Conservation (phyloP, 2,797 vertebrate genomes). For the Brachyalestes nurse region DNA sequence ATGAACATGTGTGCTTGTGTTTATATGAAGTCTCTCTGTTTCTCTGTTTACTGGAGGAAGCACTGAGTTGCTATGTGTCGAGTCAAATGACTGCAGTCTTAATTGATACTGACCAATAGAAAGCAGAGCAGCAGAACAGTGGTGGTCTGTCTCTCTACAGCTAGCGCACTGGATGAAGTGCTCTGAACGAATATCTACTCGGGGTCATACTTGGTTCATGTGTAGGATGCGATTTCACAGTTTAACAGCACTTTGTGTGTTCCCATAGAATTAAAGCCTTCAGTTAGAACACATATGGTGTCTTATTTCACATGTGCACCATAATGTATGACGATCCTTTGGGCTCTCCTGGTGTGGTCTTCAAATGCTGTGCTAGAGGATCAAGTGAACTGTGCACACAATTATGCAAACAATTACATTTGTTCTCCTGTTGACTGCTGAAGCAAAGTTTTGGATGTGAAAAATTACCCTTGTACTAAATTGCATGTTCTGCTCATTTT, state of each 20-base stretch:
- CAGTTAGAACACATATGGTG: not conserved
- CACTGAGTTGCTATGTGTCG: not conserved
- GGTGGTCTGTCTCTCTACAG: not conserved
- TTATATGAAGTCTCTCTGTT: not conserved
- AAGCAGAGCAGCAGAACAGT: not conserved
- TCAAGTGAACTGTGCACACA: not conserved
- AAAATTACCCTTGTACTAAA: too few relatives aligned
- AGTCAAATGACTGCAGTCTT: conserved; percentile 5
- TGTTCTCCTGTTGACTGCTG: not conserved
- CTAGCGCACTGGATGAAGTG: not conserved
- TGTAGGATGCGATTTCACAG: not conserved
- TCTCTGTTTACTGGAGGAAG: not conserved
- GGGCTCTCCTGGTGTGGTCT: not conserved
- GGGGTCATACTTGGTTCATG: not conserved
- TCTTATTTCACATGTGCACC: conserved; percentile 6
- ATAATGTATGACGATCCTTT: not conserved
- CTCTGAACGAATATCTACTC: not conserved
- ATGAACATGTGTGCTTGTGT: conserved; percentile 15
- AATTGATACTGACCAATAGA: not conserved
- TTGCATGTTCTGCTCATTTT: too few relatives aligned
- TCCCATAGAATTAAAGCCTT: too few relatives aligned
- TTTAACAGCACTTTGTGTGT: not conserved
- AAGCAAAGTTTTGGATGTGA: too few relatives aligned
- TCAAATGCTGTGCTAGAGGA: not conserved
- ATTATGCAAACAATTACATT: too few relatives aligned